Evolutionary conservation across 2,113 vertebrate species (phyloP).

Genomic region (Apaloderma vittatum): DNA sequence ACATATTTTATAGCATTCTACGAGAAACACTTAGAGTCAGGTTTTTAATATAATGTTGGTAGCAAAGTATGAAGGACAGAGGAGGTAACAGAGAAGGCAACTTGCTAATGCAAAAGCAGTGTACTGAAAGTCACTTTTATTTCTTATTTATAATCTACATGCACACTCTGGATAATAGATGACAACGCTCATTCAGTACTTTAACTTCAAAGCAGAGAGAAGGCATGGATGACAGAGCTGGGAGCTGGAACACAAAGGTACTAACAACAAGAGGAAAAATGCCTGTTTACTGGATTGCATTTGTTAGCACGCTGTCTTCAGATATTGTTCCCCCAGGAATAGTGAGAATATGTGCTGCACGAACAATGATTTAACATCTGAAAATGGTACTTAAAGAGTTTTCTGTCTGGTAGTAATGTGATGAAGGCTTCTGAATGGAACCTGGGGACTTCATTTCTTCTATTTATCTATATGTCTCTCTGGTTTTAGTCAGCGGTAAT

Average conservation of each 20-base stretch:
- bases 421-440: conserved; percentile 83
- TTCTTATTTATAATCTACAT: conserved; percentile 92
- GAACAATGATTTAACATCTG: conserved; percentile 86
- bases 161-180: conserved; percentile 85
- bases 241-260: conserved; percentile 81
- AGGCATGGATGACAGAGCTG: conserved; percentile 83
- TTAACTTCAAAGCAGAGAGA: conserved; percentile 81
- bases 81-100: conserved; percentile 71
- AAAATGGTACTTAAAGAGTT: conserved; percentile 87
- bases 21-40: conserved; percentile 55
- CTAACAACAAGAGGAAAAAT: conserved; percentile 82
- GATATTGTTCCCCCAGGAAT: conserved; percentile 85
- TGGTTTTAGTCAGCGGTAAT: conserved; percentile 82
- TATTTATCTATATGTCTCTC: conserved; percentile 85
- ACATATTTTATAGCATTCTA: conserved; percentile 47
- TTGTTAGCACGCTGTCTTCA: conserved; percentile 86
- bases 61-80: conserved; percentile 74
- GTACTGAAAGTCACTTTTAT: conserved; percentile 88
- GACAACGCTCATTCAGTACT: conserved; percentile 84
- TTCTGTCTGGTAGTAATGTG: conserved; percentile 84
- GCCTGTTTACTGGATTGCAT: conserved; percentile 85
- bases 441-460: conserved; percentile 84
- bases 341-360: conserved; percentile 76
- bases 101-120: conserved; percentile 89
- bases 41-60: conserved; percentile 69